Base-by-base conservation (phyloP, 2,113 vertebrate genomes). In the Xiphophorus hellerii region DNA sequence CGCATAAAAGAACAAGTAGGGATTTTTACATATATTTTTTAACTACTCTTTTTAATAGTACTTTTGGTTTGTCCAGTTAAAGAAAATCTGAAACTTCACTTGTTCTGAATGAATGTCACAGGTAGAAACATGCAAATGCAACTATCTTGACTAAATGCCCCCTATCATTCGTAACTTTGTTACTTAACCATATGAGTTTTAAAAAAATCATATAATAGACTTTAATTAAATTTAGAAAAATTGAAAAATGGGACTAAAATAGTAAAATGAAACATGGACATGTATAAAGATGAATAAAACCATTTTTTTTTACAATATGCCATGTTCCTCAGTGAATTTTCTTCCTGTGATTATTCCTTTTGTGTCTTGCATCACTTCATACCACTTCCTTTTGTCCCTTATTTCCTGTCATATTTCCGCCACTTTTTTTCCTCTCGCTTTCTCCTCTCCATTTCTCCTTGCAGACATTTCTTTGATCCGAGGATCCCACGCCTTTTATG, bases 381-480 rank as follows among this genome's bases (percentile, higher is more conserved):
- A 63, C 31, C 31, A 22, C 29, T 66, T 14, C 62, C 44, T 83
- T 58, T 80, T 69, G 60, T 83, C 76, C 74, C 61, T 62, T 71
- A n/a, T 39, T 51, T 65, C 58, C 29, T 81, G 62, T 81, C 37
- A 71, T 58, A 44, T 89, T 62, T 39, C 61, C 69, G 51, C 51
- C 42, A 25, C 69, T 66, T 76, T 42, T 35, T 73, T 17, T 76
- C 13, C 14, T 60, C 35, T 61, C 2, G 42, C 48, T 35, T 17
- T 28, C 63, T 62, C 44, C 60, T 62, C 63, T 74, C 28, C 68
- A 60, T 66, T 81, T 65, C 62, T 33, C 71, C 80, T 87, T 78
- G 80, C 84, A 85, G 88, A 87, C 87, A 69, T 83, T 75, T 85
- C 85, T 92, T 92, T 93, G 89, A 92, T 89, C 89, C 87, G 51